These are phyloP conservation scores for Drosophila aff. DNA, from an alignment of 1,140 invertebrate species.

Conservation along the genomic window DNA sequence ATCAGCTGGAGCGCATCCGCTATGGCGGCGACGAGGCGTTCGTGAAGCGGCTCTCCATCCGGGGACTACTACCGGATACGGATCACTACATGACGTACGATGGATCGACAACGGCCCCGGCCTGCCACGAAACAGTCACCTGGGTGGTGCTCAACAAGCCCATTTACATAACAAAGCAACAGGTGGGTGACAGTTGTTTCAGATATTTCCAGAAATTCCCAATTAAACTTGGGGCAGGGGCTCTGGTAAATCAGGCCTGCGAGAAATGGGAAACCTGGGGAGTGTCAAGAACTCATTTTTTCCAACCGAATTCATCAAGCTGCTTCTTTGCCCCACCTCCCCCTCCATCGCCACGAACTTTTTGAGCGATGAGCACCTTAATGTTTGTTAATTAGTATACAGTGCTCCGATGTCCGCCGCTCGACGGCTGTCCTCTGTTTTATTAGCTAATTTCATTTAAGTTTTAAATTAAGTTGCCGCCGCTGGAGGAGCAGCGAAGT, in stretches of 20 bases:
- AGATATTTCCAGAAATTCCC: neutral
- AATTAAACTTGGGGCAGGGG: no score
- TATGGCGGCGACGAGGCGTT: slow-evolving; percentile 93
- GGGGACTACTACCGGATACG: slow-evolving; percentile 95
- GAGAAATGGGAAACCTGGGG: neutral
- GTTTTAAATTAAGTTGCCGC: slow-evolving; percentile 69
- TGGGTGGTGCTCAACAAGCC: slow-evolving; percentile 99
- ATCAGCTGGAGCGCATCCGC: slow-evolving; percentile 94
- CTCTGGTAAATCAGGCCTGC: neutral
- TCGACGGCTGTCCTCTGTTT: slow-evolving; percentile 49
- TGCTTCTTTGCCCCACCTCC: neutral
- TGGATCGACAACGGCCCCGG: slow-evolving; percentile 97
- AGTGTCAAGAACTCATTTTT: slow-evolving; percentile 6
- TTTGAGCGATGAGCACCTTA: slow-evolving; percentile 59
- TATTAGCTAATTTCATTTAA: slow-evolving; percentile 74
- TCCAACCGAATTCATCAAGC: slow-evolving; percentile 26
- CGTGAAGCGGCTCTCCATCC: slow-evolving; percentile 92
- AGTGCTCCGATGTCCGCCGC: slow-evolving; percentile 18
- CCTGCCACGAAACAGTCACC: slow-evolving; percentile 96
- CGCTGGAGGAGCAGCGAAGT: slow-evolving; percentile 47
- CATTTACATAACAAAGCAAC: slow-evolving; percentile 97
- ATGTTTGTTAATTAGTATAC: slow-evolving; percentile 67
- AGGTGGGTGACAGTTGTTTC: slow-evolving; percentile 87
- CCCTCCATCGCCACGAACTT: neutral
- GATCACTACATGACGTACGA: slow-evolving; percentile 99